Base-by-base conservation (phyloP, 2,113 vertebrate species). In the Ictalurus furcatus region DNA sequence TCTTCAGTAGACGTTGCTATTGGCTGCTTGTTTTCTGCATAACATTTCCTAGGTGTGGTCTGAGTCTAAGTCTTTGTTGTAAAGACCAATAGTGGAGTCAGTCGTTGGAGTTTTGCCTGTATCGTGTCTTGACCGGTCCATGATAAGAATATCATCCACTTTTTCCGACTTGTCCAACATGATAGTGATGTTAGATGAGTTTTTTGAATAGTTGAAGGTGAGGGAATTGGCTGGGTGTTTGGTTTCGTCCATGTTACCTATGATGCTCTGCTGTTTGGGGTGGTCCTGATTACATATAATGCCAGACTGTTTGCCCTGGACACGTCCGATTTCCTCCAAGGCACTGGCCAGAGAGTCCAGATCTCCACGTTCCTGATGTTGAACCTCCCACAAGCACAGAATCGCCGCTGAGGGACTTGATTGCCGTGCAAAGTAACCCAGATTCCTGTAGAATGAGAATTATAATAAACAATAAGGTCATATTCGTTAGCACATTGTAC, bases 381-480 rank as follows among this genome's bases (percentile, higher is more conserved):
- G 97, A 19, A 97, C 97, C 94, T 99, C 98, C 98, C 98, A 99
- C 89, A 99, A 97, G 94, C 98, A 97, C 94, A 99, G 95, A 88
- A 99, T 98, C 92, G 98, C 97, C 0, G 98, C 97, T 0, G 98
- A 99, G 0, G 98, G 98, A 89, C 98, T 99, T 89, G 85, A 96
- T 85, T 98, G 97, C n/a, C 96, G 95, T 63, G 97, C 97, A 90
- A 99, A 99, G 86, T 97, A 99, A 80, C 97, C 97, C 92, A 99
- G 95, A 91, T 99, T 99, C 93, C 98, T 99, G 93, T 61, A 48
- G 85, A 86, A 59, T 65, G 48, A 73, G 21, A 58, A 74, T 80
- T 54, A 4, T 3, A 17, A 17, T 40, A 73, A 95, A 96, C 44
- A 48, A 48, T 48, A 48, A 48, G 44, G 6, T 16, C 44, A 52